Evolutionary conservation across 2,888 invertebrate species (phyloP).

Genomic region (Horisme vitalbata): DNA sequence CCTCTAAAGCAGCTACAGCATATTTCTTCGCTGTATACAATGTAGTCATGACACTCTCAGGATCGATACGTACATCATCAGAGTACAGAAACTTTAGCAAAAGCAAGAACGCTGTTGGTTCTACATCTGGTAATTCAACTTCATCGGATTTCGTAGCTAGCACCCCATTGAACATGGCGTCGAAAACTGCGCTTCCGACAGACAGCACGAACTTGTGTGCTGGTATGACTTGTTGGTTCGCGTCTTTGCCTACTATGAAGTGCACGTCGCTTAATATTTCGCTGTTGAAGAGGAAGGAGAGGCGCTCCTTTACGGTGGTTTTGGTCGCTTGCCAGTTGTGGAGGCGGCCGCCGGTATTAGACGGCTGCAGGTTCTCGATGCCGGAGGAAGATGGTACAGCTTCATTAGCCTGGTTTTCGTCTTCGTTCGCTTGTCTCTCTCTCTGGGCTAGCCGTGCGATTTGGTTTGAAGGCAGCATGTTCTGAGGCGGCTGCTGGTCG

Average conservation of each 20-base stretch:
- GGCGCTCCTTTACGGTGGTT: constrained; percentile 88
- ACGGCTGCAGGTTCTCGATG: constrained; percentile 68
- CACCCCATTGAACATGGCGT: constrained; percentile 93
- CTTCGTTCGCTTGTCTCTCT: constrained; percentile 54
- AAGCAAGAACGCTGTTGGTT: constrained; percentile 90
- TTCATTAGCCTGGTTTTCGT: constrained; percentile 54
- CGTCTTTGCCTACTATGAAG: constrained; percentile 89
- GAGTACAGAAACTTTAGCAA: constrained; percentile 89
- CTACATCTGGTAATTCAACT: constrained; percentile 92
- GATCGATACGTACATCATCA: constrained; percentile 91
- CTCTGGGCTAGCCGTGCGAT: constrained; percentile 54
- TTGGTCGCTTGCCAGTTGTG: constrained; percentile 90
- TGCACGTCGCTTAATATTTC: constrained; percentile 86
- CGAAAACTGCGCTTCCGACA: constrained; percentile 92
- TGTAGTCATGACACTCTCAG: constrained; percentile 94
- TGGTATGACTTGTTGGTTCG: constrained; percentile 86
- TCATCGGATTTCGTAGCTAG: constrained; percentile 86
- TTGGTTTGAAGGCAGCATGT: constrained; percentile 79
- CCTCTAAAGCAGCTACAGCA: constrained; percentile 91
- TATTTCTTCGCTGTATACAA: constrained; percentile 94
- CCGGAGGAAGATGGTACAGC: constrained; percentile 58
- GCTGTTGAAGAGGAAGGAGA: constrained; percentile 84
- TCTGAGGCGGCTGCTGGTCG: constrained; percentile 73
- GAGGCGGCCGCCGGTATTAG: constrained; percentile 69
- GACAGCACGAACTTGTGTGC: constrained; percentile 92